Evolutionary conservation across 1,140 invertebrate genomes (phyloP).

Genomic region (Drosophila sproati): DNA sequence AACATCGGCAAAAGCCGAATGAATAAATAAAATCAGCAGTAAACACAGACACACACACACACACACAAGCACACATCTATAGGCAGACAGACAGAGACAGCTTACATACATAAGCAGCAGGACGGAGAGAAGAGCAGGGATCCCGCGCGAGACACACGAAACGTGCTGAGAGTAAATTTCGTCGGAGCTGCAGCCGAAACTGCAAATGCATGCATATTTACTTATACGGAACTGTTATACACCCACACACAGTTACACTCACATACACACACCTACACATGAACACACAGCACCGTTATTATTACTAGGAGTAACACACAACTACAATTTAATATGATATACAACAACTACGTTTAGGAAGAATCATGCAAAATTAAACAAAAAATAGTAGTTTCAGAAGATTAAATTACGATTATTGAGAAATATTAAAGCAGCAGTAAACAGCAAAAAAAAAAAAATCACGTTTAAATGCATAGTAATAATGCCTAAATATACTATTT

Average conservation of each 20-base stretch:
- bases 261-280: slow-evolving; percentile 15
- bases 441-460: not conserved
- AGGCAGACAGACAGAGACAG: slow-evolving; percentile 1
- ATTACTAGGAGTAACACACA: slow-evolving; percentile 44
- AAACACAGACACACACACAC: slow-evolving; percentile 16
- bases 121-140: not conserved
- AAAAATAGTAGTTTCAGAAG: slow-evolving; percentile 20
- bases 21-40: slow-evolving; percentile 27
- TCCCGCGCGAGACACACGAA: not conserved
- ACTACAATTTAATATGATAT: slow-evolving; percentile 48
- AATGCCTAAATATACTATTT: slow-evolving; percentile 5
- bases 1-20: slow-evolving; percentile 13
- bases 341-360: slow-evolving; percentile 39
- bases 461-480: slow-evolving; percentile 2
- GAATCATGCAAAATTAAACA: slow-evolving; percentile 15
- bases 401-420: slow-evolving; percentile 39
- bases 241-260: slow-evolving; percentile 29
- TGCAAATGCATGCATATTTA: slow-evolving; percentile 49
- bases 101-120: not conserved
- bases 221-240: slow-evolving; percentile 70
- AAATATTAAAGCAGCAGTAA: slow-evolving; percentile 29
- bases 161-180: slow-evolving; percentile 21
- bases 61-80: not conserved
- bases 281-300: slow-evolving; percentile 37
- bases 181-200: slow-evolving; percentile 19